Evolutionary conservation across 2,888 invertebrate genomes (phyloP).

Genomic region (Drosophila meridionalis): DNA sequence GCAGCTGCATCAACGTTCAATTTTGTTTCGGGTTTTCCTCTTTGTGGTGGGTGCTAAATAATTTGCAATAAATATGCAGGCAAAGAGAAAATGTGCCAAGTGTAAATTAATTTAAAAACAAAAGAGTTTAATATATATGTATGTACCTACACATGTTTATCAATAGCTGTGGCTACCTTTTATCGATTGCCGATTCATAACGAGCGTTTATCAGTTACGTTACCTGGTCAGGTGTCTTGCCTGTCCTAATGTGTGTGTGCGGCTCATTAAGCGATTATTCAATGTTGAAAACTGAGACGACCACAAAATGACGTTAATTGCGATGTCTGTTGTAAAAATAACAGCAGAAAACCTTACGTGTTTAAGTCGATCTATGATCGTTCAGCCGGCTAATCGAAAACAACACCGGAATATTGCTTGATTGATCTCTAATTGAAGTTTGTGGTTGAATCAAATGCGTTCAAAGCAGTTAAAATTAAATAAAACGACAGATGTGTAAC

Average conservation of each 20-base stretch:
- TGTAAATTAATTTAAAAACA: conserved; percentile 40
- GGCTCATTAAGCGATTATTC: conserved; percentile 68
- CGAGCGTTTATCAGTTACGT: conserved; percentile 61
- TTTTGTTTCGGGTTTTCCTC: conserved; percentile 28
- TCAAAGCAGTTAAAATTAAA: conserved; percentile 4
- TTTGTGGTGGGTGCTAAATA: conserved; percentile 59
- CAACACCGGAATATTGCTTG: conserved; percentile 44
- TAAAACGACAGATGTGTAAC: conserved; percentile 8
- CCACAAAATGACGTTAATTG: conserved; percentile 53
- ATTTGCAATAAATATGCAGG: conserved; percentile 46
- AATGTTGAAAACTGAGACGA: conserved; percentile 50
- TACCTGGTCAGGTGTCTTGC: conserved; percentile 56
- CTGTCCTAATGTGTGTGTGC: conserved; percentile 14
- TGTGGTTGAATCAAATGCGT: conserved; percentile 55
- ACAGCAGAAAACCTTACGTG: conserved; percentile 39
- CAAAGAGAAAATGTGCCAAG: conserved; percentile 51
- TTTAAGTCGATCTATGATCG: conserved; percentile 24
- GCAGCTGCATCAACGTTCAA: conserved; percentile 49
- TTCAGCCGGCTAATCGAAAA: conserved; percentile 57
- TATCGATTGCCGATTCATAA: conserved; percentile 51
- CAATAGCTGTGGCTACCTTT: conserved; percentile 19
- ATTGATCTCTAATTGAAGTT: conserved; percentile 66
- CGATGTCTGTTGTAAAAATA: conserved; percentile 38
- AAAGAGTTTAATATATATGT: background rate
- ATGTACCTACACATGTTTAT: background rate